A percentile compares a stretch with the other conserved stretches of the same genome.
These are phyloP conservation scores for Agrotis clavis DNA, from an alignment of 2,888 invertebrate genomes.

Conservation along the genomic window DNA sequence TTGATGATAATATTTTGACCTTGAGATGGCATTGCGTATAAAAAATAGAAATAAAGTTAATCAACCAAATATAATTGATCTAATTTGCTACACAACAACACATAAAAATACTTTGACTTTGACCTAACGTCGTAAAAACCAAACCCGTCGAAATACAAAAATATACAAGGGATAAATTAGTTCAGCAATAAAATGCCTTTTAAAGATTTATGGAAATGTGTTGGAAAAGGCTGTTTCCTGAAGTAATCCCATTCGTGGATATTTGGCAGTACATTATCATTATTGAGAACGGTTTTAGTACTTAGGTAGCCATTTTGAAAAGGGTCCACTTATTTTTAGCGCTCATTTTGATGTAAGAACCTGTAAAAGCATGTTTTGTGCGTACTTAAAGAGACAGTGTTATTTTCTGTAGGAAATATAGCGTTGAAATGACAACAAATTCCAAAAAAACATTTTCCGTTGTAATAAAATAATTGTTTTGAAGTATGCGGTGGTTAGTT, in stretches of 20 bases:
- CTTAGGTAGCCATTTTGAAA: background rate
- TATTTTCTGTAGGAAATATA: background rate
- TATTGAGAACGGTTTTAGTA: slow-evolving; percentile 27
- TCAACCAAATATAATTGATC: too few relatives aligned
- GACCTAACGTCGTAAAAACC: slow-evolving; percentile 20
- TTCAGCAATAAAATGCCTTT: slow-evolving; percentile 45
- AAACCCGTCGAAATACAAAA: background rate
- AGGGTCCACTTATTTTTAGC: slow-evolving; percentile 13
- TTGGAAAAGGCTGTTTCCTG: slow-evolving; percentile 11
- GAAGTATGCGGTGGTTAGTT: too few relatives aligned
- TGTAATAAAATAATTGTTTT: too few relatives aligned
- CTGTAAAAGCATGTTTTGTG: background rate
- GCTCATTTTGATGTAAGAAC: slow-evolving; percentile 1
- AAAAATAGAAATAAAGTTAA: too few relatives aligned
- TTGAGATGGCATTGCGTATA: background rate
- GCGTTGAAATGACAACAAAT: too few relatives aligned
- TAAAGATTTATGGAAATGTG: slow-evolving; percentile 45
- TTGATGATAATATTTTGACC: background rate
- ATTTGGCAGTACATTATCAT: slow-evolving; percentile 36
- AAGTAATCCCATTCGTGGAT: slow-evolving; percentile 18
- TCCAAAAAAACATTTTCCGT: too few relatives aligned
- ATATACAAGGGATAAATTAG: slow-evolving; percentile 15
- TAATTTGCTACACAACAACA: background rate
- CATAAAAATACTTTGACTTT: background rate
- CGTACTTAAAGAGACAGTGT: too few relatives aligned